phyloP scores from a whole-genome alignment of 2,113 vertebrate species.

The Sminthopsis crassicaudata region DNA sequence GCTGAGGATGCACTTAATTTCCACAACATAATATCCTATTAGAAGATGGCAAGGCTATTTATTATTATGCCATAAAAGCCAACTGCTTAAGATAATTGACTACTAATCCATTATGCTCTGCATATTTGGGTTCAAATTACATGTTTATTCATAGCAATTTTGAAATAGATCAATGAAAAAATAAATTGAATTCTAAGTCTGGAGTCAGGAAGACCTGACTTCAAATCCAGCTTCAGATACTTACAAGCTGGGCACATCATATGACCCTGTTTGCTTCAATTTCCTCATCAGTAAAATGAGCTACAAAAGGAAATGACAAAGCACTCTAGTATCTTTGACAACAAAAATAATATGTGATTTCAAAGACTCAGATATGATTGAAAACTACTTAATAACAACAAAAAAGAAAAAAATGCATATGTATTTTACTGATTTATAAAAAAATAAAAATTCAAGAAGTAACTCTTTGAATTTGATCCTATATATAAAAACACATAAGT shows the following conservation, averaged over 20 bases:
- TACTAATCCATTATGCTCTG: neutral
- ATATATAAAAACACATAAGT: no score
- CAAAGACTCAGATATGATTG: neutral
- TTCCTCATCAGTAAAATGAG: neutral
- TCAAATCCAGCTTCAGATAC: neutral
- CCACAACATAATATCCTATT: neutral
- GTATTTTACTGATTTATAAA: no score
- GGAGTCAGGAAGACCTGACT: neutral
- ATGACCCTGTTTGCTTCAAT: neutral
- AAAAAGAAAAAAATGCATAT: neutral
- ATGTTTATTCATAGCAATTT: neutral
- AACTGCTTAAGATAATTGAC: neutral
- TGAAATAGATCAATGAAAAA: accelerated
- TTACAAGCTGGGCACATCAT: neutral
- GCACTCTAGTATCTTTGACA: neutral
- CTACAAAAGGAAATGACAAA: neutral
- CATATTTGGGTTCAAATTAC: neutral
- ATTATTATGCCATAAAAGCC: neutral
- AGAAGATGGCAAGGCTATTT: neutral
- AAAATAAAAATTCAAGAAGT: no score
- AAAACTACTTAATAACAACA: neutral
- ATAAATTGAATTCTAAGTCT: neutral
- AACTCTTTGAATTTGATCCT: no score
- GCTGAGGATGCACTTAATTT: neutral
- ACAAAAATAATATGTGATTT: neutral